Evolutionary conservation across 2,113 vertebrate species (phyloP), one percentile per base, ranked within the genome.

Genomic region (Struthidea cinerea): DNA sequence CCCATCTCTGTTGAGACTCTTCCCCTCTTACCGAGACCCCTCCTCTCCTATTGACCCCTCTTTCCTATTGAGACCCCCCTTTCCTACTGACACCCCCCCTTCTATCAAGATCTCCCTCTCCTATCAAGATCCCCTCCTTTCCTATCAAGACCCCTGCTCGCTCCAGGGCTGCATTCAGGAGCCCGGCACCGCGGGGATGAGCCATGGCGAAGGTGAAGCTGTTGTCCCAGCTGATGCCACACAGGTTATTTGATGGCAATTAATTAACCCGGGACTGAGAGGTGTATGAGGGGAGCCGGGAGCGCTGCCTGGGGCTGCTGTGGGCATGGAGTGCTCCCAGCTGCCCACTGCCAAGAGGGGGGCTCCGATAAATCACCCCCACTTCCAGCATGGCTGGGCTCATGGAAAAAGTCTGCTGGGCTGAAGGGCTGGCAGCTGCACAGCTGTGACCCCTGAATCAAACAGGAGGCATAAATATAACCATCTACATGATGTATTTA

Each of bases 231-330:
- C 91, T 91, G 70, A 7, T 17, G 67, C 46, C 89, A 32, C 10
- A 3, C 74, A 50, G 78, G 87, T 89, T 89, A 86, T 96, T 96
- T 53, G 80, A 30, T 32, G 89, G 68, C 53, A 33, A 60, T 92
- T 93, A 76, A 97, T 97, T 88, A 97, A 95, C 92, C 73, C 6
- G 60, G 70, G 93, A 67, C 93, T 84, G 39, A 68, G 96, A 93
- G 85, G 90, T 56, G 93, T 95, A 90, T 23, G 42, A 81, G 91
- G 71, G 86, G 65, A 82, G 74, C 1, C 1, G 4, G 81, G 44
- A 77, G 32, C 1, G 6, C 37, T 30, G 70, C 77, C 93, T 75
- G 93, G 22, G 75, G 21, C n/a, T 57, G 68, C 65, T 6, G 22
- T 26, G 39, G 47, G 41, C 67, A 49, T 0, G 0, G 42, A 28